Evolutionary conservation across 2,888 invertebrate species (phyloP).

Genomic region (Ectropis crepuscularia): DNA sequence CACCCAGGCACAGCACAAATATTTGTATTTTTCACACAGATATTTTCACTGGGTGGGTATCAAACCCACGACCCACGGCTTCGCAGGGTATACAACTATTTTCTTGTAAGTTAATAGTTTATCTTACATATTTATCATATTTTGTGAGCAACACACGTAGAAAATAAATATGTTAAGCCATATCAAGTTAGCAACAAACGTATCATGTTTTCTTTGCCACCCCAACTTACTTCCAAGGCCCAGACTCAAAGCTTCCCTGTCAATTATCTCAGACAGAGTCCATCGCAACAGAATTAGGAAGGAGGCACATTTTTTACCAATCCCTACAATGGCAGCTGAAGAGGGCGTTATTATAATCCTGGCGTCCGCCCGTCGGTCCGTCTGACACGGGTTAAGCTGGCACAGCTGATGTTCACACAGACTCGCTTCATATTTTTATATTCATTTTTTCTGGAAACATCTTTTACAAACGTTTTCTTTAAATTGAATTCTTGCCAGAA

Average conservation of each 20-base stretch:
- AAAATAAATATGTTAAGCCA: too few relatives aligned
- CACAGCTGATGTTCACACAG: slow-evolving; percentile 47
- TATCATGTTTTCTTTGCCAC: too few relatives aligned
- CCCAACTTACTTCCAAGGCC: too few relatives aligned
- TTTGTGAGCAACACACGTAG: too few relatives aligned
- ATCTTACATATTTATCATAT: too few relatives aligned
- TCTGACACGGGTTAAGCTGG: slow-evolving; percentile 60
- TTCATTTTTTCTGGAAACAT: slow-evolving; percentile 24
- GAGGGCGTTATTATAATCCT: slow-evolving; percentile 59
- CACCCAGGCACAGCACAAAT: too few relatives aligned
- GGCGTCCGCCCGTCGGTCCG: slow-evolving; percentile 52
- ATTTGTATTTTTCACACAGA: too few relatives aligned
- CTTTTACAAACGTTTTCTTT: slow-evolving; percentile 7
- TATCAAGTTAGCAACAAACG: too few relatives aligned
- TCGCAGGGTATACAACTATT: too few relatives aligned
- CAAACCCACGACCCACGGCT: too few relatives aligned
- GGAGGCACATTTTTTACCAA: slow-evolving; percentile 37
- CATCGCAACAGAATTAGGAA: slow-evolving; percentile 28
- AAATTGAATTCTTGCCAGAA: neutral
- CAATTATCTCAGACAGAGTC: slow-evolving; percentile 23
- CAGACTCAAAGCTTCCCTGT: slow-evolving; percentile 8
- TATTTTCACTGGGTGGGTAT: too few relatives aligned
- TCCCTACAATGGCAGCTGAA: slow-evolving; percentile 46
- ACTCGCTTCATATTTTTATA: slow-evolving; percentile 33
- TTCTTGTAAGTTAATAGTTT: too few relatives aligned